phyloP scores from a whole-genome alignment of 1,140 invertebrate genomes.

The Apolygus lucorum region DNA sequence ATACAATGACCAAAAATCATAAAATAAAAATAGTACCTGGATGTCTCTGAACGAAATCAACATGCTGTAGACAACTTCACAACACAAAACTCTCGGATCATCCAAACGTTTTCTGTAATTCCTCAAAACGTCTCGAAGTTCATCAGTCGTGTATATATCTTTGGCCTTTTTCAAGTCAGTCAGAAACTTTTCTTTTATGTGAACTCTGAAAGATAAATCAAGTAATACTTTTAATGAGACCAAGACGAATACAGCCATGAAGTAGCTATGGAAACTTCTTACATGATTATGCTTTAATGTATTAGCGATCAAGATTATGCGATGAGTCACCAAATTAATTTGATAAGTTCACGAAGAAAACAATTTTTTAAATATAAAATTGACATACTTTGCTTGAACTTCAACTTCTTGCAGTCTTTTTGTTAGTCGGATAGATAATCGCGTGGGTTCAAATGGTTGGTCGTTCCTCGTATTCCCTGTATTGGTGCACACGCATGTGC shows the following conservation, averaged over 20 bases:
- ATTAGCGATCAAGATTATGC: no score
- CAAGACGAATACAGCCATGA: neutral
- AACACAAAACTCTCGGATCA: conserved; percentile 91
- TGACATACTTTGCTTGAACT: conserved; percentile 78
- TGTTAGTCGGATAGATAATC: conserved; percentile 61
- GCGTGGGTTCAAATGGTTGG: conserved; percentile 47
- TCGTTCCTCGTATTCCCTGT: conserved; percentile 50
- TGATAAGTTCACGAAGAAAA: no score
- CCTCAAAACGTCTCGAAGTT: conserved; percentile 74
- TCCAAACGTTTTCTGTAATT: conserved; percentile 89
- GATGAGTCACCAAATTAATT: no score
- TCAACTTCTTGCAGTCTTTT: conserved; percentile 87
- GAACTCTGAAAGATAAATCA: conserved; percentile 54
- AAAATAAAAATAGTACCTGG: conserved; percentile 46
- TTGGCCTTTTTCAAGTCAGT: conserved; percentile 86
- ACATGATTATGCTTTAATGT: no score
- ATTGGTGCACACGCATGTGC: conserved; percentile 66
- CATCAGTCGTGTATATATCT: conserved; percentile 75
- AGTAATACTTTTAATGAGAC: neutral
- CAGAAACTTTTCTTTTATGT: conserved; percentile 97
- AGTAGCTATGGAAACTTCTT: no score
- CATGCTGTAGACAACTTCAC: conserved; percentile 88
- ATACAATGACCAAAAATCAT: no score
- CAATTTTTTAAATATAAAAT: no score
- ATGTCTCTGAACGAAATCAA: conserved; percentile 85